phyloP scores from a whole-genome alignment of 35 echinoderm and acorn worm species.

The Apostichopus californicus region DNA sequence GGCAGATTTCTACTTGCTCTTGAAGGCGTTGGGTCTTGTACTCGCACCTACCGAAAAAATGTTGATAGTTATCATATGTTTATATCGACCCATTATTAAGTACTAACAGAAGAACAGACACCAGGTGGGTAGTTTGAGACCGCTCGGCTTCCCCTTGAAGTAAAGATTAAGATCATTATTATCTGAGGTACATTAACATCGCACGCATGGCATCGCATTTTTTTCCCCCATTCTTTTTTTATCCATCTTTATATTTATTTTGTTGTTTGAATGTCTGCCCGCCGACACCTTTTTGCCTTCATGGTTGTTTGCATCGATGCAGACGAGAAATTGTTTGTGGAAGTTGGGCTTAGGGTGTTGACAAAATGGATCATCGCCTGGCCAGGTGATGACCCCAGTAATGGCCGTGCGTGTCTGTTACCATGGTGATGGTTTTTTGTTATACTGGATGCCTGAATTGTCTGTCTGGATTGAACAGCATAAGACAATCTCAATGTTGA shows the following conservation, averaged over 20 bases:
- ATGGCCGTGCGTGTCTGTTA: neutral
- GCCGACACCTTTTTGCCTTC: neutral
- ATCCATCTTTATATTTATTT: neutral
- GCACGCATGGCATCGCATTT: neutral
- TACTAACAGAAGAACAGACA: neutral
- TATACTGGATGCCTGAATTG: neutral
- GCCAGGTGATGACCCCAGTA: conserved; percentile 19
- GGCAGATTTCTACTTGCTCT: no score
- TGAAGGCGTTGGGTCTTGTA: no score
- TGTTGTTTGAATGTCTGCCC: neutral
- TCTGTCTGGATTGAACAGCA: no score
- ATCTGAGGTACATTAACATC: neutral
- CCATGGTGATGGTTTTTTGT: neutral
- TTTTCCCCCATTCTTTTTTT: neutral
- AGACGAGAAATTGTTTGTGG: neutral
- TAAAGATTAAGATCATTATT: neutral
- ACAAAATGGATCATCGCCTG: neutral
- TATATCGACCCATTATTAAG: neutral
- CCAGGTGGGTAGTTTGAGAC: neutral
- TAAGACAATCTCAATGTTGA: no score
- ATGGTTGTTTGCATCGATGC: neutral
- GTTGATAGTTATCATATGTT: neutral
- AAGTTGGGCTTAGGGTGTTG: neutral
- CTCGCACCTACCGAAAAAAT: no score
- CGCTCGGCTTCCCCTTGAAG: neutral